Evolutionary conservation across 2,888 invertebrate genomes (phyloP).

Genomic region (Darwinula stevensoni): DNA sequence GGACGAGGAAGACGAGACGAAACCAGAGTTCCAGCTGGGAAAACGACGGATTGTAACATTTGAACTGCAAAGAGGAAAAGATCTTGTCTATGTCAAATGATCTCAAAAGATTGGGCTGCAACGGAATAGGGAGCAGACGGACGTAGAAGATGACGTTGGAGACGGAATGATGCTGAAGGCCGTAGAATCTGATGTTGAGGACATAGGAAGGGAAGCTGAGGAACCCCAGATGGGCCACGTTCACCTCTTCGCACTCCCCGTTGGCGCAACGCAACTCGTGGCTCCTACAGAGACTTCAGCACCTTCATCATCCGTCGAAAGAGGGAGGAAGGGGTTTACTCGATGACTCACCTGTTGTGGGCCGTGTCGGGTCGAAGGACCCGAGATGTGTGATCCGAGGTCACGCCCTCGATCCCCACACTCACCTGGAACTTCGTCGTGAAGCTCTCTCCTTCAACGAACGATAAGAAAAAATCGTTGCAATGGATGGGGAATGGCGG

Average conservation of each 20-base stretch:
- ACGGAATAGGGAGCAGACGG: no score
- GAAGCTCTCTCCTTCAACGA: no score
- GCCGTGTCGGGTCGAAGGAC: no score
- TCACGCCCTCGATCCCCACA: no score
- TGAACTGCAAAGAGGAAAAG: constrained; percentile 35
- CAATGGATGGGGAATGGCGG: no score
- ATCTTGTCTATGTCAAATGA: no score
- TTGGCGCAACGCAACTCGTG: constrained; percentile 49
- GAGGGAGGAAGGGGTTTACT: no score
- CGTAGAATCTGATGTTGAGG: constrained; percentile 51
- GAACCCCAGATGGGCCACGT: constrained; percentile 60
- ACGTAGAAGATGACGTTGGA: constrained; percentile 28
- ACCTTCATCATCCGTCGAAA: constrained; percentile 5
- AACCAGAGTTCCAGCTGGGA: constrained; percentile 96
- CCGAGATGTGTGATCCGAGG: no score
- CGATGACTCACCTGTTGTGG: constrained; percentile 41
- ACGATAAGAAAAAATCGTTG: no score
- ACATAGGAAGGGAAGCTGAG: constrained; percentile 65
- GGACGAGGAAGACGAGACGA: constrained; percentile 61
- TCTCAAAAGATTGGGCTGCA: no score
- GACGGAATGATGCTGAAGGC: constrained; percentile 51
- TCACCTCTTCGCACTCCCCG: constrained; percentile 56
- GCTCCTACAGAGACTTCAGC: constrained; percentile 22
- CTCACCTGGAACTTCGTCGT: no score
- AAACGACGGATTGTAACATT: constrained; percentile 80